These are phyloP conservation scores for Harpalus rufipes DNA, from an alignment of 2,888 invertebrate genomes.

Conservation along the genomic window DNA sequence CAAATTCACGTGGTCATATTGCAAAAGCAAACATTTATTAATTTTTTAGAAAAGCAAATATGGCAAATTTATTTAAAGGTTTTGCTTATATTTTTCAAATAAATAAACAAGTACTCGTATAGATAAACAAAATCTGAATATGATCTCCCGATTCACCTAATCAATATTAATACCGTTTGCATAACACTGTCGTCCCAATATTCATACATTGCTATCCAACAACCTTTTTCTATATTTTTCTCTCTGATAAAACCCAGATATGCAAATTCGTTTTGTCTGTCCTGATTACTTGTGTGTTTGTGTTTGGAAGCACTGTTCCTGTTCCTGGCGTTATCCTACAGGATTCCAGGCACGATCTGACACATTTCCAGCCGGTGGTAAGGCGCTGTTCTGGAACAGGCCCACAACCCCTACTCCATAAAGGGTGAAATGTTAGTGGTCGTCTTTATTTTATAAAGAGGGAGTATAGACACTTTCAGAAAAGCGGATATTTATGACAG, in stretches of 20 bases:
- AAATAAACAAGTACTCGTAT: neutral
- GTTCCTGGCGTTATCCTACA: conserved; percentile 10
- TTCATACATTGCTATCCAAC: neutral
- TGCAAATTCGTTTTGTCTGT: conserved; percentile 4
- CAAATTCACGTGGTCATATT: too few relatives aligned
- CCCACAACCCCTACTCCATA: neutral
- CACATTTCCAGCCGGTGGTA: conserved; percentile 44
- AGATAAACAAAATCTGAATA: neutral
- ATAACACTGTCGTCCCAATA: neutral
- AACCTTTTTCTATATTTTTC: neutral
- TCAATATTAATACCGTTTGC: neutral
- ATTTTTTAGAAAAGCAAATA: too few relatives aligned
- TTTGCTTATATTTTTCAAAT: too few relatives aligned
- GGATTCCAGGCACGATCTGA: conserved; percentile 50
- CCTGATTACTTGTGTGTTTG: conserved; percentile 3
- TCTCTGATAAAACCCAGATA: neutral
- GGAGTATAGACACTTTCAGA: neutral
- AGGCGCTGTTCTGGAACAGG: neutral
- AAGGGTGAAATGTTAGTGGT: neutral
- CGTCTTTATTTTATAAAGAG: neutral
- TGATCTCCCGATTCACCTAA: neutral
- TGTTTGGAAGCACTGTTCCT: conserved; percentile 26
- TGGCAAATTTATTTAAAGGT: too few relatives aligned
- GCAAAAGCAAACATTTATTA: too few relatives aligned
- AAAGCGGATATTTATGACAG: too few relatives aligned